Conservation (phyloP, 2,797 vertebrate genomes). For the Valencia hispanica region DNA sequence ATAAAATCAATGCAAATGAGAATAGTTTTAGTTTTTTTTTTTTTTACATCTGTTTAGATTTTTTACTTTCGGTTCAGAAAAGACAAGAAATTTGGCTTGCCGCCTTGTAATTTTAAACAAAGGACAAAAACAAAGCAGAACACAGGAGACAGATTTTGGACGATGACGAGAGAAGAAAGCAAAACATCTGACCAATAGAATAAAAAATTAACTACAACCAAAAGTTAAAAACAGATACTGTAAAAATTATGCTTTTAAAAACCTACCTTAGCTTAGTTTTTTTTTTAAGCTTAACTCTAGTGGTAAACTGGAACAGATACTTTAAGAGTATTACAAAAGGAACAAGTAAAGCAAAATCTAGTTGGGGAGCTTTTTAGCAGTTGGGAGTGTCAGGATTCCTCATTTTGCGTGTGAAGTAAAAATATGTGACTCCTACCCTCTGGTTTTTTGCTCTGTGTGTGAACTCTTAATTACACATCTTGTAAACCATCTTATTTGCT, state of each 20-base stretch:
- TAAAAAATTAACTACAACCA: no score
- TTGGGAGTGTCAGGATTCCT: background rate
- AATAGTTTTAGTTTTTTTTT: background rate
- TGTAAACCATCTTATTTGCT: background rate
- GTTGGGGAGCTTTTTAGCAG: background rate
- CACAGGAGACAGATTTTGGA: background rate
- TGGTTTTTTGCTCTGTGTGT: background rate
- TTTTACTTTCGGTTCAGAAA: background rate
- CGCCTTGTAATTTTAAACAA: background rate
- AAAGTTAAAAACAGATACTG: no score
- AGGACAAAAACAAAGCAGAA: background rate
- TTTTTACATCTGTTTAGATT: background rate
- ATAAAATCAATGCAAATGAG: background rate
- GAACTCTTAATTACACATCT: background rate
- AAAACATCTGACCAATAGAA: no score
- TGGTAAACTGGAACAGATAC: background rate
- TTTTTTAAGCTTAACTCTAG: background rate
- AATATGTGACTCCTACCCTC: background rate
- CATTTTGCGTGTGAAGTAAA: background rate
- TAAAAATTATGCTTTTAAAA: background rate
- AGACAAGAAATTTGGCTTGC: background rate
- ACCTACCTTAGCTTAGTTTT: background rate
- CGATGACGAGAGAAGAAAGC: background rate
- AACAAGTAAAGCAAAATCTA: background rate
- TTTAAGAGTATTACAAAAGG: background rate